These are phyloP conservation scores for Emesis furor DNA, from an alignment of 2,888 invertebrate genomes.

Conservation along the genomic window DNA sequence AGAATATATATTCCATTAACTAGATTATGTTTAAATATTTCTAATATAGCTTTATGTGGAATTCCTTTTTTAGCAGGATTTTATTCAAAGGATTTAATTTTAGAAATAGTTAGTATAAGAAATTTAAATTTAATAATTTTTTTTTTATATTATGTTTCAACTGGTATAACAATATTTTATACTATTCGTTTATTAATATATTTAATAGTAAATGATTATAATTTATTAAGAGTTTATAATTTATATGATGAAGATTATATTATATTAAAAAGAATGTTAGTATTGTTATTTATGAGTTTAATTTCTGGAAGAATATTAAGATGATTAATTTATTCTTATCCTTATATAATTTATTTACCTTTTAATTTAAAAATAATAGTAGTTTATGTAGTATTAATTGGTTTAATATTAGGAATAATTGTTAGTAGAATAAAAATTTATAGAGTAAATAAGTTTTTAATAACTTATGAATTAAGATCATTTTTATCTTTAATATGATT, in stretches of 20 bases:
- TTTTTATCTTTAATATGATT: constrained; percentile 88
- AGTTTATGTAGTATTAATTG: constrained; percentile 88
- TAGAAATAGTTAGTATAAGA: constrained; percentile 90
- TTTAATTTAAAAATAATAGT: constrained; percentile 90
- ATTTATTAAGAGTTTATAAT: constrained; percentile 88
- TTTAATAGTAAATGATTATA: constrained; percentile 88
- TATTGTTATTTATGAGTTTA: constrained; percentile 90
- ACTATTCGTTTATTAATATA: constrained; percentile 91
- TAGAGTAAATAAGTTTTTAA: background rate
- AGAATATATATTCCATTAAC: constrained; percentile 81
- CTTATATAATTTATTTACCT: constrained; percentile 91
- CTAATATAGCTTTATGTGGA: constrained; percentile 91
- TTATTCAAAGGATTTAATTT: constrained; percentile 94
- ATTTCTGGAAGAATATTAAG: constrained; percentile 90
- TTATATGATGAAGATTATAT: constrained; percentile 86
- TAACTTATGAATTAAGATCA: background rate
- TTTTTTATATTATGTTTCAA: constrained; percentile 91
- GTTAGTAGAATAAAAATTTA: constrained; percentile 80
- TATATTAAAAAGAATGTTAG: constrained; percentile 82
- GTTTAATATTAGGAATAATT: constrained; percentile 84
- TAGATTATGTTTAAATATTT: background rate
- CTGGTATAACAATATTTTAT: constrained; percentile 92
- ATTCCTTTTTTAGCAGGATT: constrained; percentile 93
- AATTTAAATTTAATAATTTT: constrained; percentile 91
- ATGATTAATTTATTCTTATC: constrained; percentile 91